phyloP scores from a whole-genome alignment of 2,113 vertebrate genomes.

The Gorilla gorilla region DNA sequence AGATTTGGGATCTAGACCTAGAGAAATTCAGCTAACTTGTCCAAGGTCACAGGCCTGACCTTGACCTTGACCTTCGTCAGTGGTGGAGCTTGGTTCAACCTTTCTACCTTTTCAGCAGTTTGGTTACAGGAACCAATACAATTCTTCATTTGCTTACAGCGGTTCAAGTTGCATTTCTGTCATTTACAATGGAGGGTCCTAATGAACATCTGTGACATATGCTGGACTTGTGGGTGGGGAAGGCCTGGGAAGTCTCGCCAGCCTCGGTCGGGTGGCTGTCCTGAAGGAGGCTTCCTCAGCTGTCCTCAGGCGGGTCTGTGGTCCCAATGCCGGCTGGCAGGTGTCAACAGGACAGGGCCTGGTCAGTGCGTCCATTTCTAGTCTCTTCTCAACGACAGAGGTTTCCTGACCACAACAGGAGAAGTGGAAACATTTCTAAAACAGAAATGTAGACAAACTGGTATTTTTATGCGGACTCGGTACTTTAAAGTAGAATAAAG shows the following conservation, averaged over 20 bases:
- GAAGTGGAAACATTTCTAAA: background rate
- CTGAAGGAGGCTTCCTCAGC: fast-evolving
- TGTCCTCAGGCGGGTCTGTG: background rate
- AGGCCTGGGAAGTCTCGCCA: background rate
- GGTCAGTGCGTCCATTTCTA: fast-evolving
- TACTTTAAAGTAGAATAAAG: background rate
- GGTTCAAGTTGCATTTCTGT: background rate
- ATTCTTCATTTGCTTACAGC: background rate
- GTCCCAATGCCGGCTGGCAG: fast-evolving
- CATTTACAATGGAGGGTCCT: fast-evolving
- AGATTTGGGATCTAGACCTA: background rate
- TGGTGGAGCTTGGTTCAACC: no score
- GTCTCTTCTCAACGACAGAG: background rate
- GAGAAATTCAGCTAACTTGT: background rate
- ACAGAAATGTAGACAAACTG: background rate
- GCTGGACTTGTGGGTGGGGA: background rate
- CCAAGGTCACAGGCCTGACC: no score
- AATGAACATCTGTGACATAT: background rate
- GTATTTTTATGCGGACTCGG: no score
- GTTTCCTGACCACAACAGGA: background rate
- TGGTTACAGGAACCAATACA: fast-evolving
- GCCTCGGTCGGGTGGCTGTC: fast-evolving
- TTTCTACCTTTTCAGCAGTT: background rate
- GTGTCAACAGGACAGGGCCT: background rate
- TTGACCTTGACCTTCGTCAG: background rate